A percentile compares a stretch with the other conserved stretches of the same genome.
Conservation (phyloP, 2,797 vertebrate species). For the Spea hammondii region DNA sequence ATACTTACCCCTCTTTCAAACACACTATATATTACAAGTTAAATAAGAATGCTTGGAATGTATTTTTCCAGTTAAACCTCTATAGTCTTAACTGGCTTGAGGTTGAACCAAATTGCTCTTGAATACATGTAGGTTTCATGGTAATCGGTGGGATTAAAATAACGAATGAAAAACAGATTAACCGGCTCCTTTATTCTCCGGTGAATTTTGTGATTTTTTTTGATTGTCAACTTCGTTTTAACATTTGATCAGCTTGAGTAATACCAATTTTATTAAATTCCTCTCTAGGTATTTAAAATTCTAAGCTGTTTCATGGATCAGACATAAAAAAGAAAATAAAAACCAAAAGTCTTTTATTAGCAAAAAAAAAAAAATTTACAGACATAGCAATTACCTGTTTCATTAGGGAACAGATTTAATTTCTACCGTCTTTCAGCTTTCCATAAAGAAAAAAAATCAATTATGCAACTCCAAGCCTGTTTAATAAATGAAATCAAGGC, state of each 20-base stretch:
- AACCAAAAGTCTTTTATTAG: slow-evolving; percentile 37
- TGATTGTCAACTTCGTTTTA: slow-evolving; percentile 20
- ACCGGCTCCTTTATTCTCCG: background rate
- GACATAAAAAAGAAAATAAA: slow-evolving; percentile 20
- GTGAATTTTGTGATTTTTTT: slow-evolving; percentile 20
- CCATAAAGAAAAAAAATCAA: slow-evolving; percentile 28
- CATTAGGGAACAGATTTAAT: slow-evolving; percentile 47
- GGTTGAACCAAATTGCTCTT: background rate
- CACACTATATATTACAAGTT: too few species aligned
- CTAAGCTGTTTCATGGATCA: slow-evolving; percentile 6
- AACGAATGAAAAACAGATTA: slow-evolving; percentile 45
- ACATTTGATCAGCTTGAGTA: slow-evolving; percentile 29
- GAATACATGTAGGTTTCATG: background rate
- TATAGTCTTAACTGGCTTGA: background rate
- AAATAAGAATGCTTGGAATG: too few species aligned
- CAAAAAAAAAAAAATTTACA: slow-evolving; percentile 4
- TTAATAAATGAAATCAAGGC: slow-evolving; percentile 37
- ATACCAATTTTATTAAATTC: slow-evolving; percentile 46
- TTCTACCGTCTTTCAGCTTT: slow-evolving; percentile 31
- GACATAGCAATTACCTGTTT: slow-evolving; percentile 40
- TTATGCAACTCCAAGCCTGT: slow-evolving; percentile 27
- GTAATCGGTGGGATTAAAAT: slow-evolving; percentile 38
- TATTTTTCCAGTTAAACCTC: background rate
- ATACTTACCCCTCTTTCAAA: too few species aligned
- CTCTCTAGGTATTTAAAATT: slow-evolving; percentile 45